Evolutionary conservation across 2,797 vertebrate genomes (phyloP).

Genomic region (Myotis myotis): DNA sequence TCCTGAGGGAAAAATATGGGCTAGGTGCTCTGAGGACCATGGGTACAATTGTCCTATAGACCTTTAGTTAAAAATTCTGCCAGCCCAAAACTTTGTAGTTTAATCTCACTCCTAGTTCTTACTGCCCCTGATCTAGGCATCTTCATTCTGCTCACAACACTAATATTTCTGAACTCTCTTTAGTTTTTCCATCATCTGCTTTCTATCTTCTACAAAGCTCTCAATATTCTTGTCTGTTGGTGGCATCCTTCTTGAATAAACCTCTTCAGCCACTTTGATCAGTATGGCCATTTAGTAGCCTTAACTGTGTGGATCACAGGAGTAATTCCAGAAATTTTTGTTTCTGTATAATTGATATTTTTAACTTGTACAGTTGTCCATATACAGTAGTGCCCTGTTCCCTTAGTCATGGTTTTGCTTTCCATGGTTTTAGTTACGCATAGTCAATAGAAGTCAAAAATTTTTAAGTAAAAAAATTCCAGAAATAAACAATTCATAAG

Average conservation of each 20-base stretch:
- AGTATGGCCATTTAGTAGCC: neutral
- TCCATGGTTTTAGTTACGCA: neutral
- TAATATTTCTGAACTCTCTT: neutral
- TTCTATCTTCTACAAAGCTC: neutral
- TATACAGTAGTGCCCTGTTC: neutral
- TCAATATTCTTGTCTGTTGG: neutral
- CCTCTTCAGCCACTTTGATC: neutral
- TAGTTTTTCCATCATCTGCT: neutral
- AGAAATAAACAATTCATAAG: no score
- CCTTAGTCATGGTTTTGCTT: neutral
- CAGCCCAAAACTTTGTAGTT: neutral
- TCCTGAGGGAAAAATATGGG: neutral
- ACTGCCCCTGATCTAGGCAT: neutral
- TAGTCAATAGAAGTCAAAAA: neutral
- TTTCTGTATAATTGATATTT: neutral
- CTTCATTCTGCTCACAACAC: neutral
- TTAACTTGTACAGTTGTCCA: neutral
- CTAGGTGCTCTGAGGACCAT: neutral
- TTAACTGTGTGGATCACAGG: neutral
- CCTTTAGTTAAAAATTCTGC: neutral
- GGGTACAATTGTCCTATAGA: neutral
- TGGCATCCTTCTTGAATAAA: neutral
- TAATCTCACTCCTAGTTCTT: neutral
- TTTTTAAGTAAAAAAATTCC: neutral
- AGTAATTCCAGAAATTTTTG: neutral